These are phyloP conservation scores for Pavo muticus DNA, from an alignment of 2,113 vertebrate species.

Conservation along the genomic window DNA sequence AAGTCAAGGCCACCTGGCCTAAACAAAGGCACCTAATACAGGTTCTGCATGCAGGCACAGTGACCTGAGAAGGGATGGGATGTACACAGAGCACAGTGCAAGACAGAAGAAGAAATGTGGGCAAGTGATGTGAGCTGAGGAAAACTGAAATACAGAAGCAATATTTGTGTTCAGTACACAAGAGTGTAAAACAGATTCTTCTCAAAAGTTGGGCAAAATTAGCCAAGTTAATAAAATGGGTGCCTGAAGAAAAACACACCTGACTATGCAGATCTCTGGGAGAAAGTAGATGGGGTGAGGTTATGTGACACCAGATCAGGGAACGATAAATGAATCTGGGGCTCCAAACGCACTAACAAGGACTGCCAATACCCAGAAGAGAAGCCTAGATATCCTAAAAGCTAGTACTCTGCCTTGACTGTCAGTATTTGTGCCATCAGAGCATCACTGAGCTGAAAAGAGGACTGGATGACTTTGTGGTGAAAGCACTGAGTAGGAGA, in stretches of 20 bases:
- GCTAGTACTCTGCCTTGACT: not conserved
- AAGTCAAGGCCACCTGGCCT: not conserved
- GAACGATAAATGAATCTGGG: not conserved
- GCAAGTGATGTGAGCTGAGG: not conserved
- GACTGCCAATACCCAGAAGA: not conserved
- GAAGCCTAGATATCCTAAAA: not conserved
- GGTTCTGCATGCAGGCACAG: not conserved
- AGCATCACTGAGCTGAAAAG: not conserved
- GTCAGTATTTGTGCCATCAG: not conserved
- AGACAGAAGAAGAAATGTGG: not conserved
- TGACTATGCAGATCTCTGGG: not conserved
- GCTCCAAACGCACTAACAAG: not conserved
- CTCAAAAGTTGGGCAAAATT: not conserved
- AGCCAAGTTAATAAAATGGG: not conserved
- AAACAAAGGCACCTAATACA: accelerated
- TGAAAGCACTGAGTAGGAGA: not conserved
- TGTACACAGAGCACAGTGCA: not conserved
- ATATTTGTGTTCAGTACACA: not conserved
- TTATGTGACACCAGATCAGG: not conserved
- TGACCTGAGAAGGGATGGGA: not conserved
- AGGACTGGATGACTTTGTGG: not conserved
- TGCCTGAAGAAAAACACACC: not conserved
- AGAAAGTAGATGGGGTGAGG: not conserved
- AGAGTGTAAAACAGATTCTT: not conserved
- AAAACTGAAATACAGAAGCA: not conserved